These are phyloP conservation scores for Andrena marginata DNA, from an alignment of 2,888 invertebrate species.

Conservation along the genomic window DNA sequence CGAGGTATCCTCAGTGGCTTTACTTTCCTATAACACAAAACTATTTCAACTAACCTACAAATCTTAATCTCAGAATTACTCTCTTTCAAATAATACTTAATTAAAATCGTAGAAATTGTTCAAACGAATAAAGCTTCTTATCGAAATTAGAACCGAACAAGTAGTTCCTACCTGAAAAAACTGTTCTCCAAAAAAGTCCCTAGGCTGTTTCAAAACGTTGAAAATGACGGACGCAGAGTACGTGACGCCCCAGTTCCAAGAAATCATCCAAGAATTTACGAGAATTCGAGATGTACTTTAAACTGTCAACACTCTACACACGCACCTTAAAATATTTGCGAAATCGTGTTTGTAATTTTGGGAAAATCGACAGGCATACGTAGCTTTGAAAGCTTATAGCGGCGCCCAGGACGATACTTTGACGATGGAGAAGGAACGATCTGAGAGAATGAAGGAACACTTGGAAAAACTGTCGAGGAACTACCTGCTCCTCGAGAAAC, in stretches of 20 bases:
- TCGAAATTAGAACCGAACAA: neutral
- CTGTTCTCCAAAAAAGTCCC: too few species aligned
- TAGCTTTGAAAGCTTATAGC: constrained; percentile 34
- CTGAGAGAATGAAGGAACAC: neutral
- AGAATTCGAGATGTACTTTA: constrained; percentile 31
- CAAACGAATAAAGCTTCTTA: neutral
- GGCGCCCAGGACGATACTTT: constrained; percentile 20
- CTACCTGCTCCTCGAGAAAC: constrained; percentile 13
- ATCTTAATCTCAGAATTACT: neutral
- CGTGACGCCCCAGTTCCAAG: constrained; percentile 9
- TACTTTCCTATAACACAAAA: too few species aligned
- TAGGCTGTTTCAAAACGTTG: neutral
- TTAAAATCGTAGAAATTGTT: neutral
- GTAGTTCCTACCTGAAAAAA: neutral
- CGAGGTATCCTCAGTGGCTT: too few species aligned
- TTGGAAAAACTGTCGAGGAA: constrained; percentile 24
- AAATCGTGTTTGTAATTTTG: neutral
- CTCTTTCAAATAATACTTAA: too few species aligned
- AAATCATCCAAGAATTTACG: constrained; percentile 39
- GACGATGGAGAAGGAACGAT: constrained; percentile 25
- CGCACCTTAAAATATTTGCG: neutral
- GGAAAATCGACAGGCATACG: constrained; percentile 29
- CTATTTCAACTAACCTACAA: neutral
- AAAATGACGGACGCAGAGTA: constrained; percentile 22
- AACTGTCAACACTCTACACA: neutral